A percentile compares a stretch with the other conserved stretches of the same genome.
Conservation (phyloP, 1,140 invertebrate species). For the Drosophila kepulauana region DNA sequence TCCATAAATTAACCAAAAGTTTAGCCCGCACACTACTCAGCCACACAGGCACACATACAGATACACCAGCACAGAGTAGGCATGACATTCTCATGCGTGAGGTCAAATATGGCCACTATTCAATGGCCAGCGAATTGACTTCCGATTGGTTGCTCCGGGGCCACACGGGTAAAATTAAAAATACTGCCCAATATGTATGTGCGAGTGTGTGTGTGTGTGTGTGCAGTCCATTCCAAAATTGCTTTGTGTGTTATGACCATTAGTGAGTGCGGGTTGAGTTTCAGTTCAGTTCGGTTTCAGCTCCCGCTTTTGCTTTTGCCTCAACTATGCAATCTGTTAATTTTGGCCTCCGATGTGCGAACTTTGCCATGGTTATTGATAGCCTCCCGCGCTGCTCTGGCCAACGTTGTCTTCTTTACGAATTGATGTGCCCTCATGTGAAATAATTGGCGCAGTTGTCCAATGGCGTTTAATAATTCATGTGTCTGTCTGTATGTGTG, state of each 20-base stretch:
- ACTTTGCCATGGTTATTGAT: slow-evolving; percentile 36
- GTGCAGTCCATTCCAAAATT: slow-evolving; percentile 18
- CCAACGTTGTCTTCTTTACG: slow-evolving; percentile 58
- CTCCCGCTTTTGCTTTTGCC: neutral
- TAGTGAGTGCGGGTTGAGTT: slow-evolving; percentile 30
- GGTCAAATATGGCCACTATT: slow-evolving; percentile 25
- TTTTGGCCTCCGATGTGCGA: slow-evolving; percentile 44
- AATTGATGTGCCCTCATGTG: slow-evolving; percentile 77
- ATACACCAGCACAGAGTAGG: neutral
- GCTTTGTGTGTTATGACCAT: slow-evolving; percentile 51
- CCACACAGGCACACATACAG: neutral
- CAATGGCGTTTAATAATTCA: slow-evolving; percentile 77
- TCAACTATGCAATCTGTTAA: slow-evolving; percentile 62
- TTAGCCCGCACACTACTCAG: slow-evolving; percentile 4
- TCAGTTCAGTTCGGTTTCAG: slow-evolving; percentile 19
- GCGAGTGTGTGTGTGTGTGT: slow-evolving; percentile 1
- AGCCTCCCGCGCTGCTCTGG: neutral
- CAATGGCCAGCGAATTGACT: slow-evolving; percentile 35
- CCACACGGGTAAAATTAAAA: slow-evolving; percentile 68
- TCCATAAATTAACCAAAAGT: slow-evolving; percentile 66
- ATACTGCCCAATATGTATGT: slow-evolving; percentile 9
- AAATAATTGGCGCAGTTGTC: slow-evolving; percentile 76
- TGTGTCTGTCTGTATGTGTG: slow-evolving; percentile 16
- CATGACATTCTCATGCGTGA: neutral
- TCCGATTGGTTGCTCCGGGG: slow-evolving; percentile 34